Base-by-base conservation (phyloP, 1,140 invertebrate species). In the Eupeodes corollae region DNA sequence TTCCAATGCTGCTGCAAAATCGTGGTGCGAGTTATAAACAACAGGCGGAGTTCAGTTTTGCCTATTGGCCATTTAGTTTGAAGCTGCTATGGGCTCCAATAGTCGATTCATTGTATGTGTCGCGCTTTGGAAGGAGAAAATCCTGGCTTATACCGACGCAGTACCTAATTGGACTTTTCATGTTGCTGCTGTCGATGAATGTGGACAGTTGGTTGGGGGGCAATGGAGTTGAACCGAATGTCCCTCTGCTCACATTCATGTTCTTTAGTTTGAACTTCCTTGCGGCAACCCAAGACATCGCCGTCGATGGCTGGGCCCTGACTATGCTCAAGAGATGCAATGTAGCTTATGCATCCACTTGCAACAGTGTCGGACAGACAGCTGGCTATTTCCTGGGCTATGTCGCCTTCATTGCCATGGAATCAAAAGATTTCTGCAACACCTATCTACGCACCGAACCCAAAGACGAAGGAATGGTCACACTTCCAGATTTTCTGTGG, bases 221-320 rank as follows among this genome's bases (percentile, higher is more conserved):
- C 10, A 69, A 79, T 32, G 70, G 69, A 1, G 59, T 58, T 2
- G 60, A 75, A n/a, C 89, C 92, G 1, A 85, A 88, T 62, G 87
- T 98, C 44, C 74, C 73, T 26, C 64, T 86, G 26, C 70, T 99
- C 6, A 96, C 93, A 8, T 56, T 77, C 16, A 75, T 91, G 42
- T 99, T 99, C 73, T 90, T 99, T 62, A 73, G 79, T 44, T 73
- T 99, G 1, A 98, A 97, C 60, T 96, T 98, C 58, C 73, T 99
- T 43, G 95, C 94, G 12, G 95, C 97, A 2, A 99, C 95, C 18
- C 97, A 99, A 74, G 97, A 99, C 71, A 98, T 99, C 64, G 95
- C 94, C 46, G 95, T 99, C 1, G 97, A 99, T 79, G 97, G 97
- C 3, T 99, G 97, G 97, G 96, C 96, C 2, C 71, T 99, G 1